phyloP scores from a whole-genome alignment of 2,113 vertebrate genomes.

The Furnarius figulus region DNA sequence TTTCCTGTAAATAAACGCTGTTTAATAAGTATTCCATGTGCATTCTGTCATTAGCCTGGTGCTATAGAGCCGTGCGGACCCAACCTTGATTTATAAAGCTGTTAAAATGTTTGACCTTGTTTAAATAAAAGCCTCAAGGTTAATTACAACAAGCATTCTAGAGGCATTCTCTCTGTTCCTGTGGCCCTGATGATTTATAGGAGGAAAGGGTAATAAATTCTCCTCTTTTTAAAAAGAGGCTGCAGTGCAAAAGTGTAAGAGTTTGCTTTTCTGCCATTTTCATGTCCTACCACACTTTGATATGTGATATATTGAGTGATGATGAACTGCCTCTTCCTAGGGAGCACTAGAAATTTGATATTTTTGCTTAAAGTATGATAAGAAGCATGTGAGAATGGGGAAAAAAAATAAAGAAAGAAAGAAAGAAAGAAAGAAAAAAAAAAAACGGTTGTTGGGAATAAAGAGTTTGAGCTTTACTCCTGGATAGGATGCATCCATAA shows the following conservation, averaged over 20 bases:
- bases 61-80: not conserved
- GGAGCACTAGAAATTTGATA: slow-evolving; percentile 6
- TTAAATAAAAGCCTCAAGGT: slow-evolving; percentile 59
- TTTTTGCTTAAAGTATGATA: slow-evolving; percentile 21
- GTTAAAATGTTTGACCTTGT: slow-evolving; percentile 55
- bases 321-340: not conserved
- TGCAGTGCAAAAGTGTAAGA: slow-evolving; percentile 2
- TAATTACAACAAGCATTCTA: slow-evolving; percentile 41
- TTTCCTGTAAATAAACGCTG: slow-evolving; percentile 35
- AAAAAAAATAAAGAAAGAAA: not conserved
- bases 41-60: slow-evolving; percentile 21
- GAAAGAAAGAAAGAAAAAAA: not conserved
- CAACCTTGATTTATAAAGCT: slow-evolving; percentile 55
- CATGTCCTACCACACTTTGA: slow-evolving; percentile 29
- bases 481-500: slow-evolving; percentile 61
- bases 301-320: not conserved
- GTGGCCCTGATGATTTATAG: slow-evolving; percentile 10
- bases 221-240: slow-evolving; percentile 16
- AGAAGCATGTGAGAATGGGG: not conserved
- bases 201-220: slow-evolving; percentile 34
- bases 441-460: slow-evolving; percentile 9
- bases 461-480: slow-evolving; percentile 38
- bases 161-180: not conserved
- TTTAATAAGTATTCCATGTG: slow-evolving; percentile 21
- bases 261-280: slow-evolving; percentile 33